A percentile compares a stretch with the other conserved stretches of the same genome.
These are phyloP conservation scores for Eupeodes luniger DNA, from an alignment of 2,888 invertebrate species.

Conservation along the genomic window DNA sequence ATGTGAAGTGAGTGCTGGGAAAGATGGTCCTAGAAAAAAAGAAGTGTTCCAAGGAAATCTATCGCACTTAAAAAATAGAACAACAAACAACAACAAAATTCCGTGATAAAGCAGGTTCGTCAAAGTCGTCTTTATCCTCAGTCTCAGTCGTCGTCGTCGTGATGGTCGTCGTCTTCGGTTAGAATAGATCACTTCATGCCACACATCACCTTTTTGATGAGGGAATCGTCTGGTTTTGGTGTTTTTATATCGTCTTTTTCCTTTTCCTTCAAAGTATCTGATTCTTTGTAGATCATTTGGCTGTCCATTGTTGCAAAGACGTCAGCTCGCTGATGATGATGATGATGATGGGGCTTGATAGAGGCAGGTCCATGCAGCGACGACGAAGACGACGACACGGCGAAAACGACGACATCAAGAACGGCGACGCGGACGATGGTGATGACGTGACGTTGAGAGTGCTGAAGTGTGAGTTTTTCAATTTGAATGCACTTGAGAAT, in stretches of 20 bases:
- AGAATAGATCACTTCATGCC: slow-evolving; percentile 42
- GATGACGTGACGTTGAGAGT: slow-evolving; percentile 62
- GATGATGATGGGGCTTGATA: slow-evolving; percentile 44
- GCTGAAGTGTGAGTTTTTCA: slow-evolving; percentile 75
- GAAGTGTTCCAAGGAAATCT: slow-evolving; percentile 69
- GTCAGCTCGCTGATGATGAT: slow-evolving; percentile 55
- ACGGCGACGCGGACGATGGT: neutral
- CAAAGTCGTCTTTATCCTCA: neutral
- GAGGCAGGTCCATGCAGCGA: slow-evolving; percentile 23
- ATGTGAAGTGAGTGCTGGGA: slow-evolving; percentile 51
- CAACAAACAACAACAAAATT: slow-evolving; percentile 43
- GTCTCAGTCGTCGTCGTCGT: neutral
- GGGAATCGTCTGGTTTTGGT: slow-evolving; percentile 8
- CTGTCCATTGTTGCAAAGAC: slow-evolving; percentile 71
- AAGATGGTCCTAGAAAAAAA: slow-evolving; percentile 22
- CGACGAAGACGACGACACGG: neutral
- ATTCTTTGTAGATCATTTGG: slow-evolving; percentile 70
- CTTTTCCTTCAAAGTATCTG: slow-evolving; percentile 16
- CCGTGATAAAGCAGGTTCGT: slow-evolving; percentile 44
- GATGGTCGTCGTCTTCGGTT: neutral
- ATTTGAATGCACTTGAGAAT: slow-evolving; percentile 71
- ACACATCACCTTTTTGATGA: slow-evolving; percentile 42
- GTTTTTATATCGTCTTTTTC: neutral
- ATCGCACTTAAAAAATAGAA: slow-evolving; percentile 46
- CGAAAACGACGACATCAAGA: neutral